A percentile compares a stretch with the other conserved stretches of the same genome.
Conservation (phyloP, 2,113 vertebrate species). For the Guaruba guarouba region DNA sequence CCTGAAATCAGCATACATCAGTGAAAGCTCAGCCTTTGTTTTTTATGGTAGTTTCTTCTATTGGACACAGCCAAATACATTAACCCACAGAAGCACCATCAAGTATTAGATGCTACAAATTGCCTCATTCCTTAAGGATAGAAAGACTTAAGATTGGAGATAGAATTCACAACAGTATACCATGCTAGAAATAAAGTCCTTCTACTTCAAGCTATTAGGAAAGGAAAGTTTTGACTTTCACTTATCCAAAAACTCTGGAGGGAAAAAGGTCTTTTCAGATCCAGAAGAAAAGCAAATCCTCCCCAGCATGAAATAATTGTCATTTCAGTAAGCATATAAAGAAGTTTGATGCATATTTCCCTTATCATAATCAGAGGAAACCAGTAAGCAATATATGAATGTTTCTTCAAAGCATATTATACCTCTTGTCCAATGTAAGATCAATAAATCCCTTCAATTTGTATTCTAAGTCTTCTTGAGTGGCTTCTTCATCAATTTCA, state of each 20-base stretch:
- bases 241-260: neutral
- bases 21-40: neutral
- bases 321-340: neutral
- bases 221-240: neutral
- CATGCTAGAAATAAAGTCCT: neutral
- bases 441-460: slow-evolving; percentile 95
- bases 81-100: neutral
- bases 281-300: neutral
- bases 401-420: neutral
- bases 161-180: neutral
- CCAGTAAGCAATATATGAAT: neutral
- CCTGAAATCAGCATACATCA: neutral
- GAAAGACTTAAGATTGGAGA: neutral
- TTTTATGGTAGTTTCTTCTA: neutral
- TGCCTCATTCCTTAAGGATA: neutral
- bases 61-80: neutral
- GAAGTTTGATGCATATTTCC: neutral
- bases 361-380: neutral
- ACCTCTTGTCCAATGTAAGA: slow-evolving; percentile 96
- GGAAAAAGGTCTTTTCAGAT: neutral
- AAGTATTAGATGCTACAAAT: neutral
- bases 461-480: slow-evolving; percentile 94
- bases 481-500: slow-evolving; percentile 87
- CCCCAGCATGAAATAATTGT: neutral
- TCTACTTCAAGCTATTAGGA: neutral